phyloP scores from a whole-genome alignment of 2,888 invertebrate species.

The Drosophila greeni region DNA sequence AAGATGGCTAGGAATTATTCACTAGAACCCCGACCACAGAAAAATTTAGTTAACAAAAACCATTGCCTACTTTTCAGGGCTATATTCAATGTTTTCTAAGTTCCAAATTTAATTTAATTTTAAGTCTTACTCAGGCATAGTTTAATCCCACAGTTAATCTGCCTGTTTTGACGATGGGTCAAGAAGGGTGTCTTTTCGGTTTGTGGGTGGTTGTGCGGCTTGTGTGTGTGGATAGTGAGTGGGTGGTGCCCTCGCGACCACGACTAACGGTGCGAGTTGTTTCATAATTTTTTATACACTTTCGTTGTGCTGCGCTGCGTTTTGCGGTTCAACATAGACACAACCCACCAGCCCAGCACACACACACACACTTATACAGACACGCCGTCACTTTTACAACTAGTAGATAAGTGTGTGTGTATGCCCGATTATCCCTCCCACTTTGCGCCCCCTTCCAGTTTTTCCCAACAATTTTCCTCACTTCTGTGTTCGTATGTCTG shows the following conservation, averaged over 20 bases:
- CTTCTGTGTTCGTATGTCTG: conserved; percentile 55
- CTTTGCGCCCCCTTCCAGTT: conserved; percentile 15
- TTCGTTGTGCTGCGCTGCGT: conserved; percentile 59
- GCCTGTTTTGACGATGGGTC: conserved; percentile 30
- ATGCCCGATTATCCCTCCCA: conserved; percentile 24
- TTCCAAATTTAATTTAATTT: background rate
- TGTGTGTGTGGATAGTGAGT: conserved; percentile 6
- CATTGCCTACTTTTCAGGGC: background rate
- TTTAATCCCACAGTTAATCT: conserved; percentile 19
- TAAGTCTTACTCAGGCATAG: background rate
- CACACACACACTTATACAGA: conserved; percentile 34
- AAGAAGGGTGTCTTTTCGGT: conserved; percentile 25
- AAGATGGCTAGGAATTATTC: rapidly evolving
- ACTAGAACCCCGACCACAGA: background rate
- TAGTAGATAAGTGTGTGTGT: conserved; percentile 7
- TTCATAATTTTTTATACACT: conserved; percentile 76
- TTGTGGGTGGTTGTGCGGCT: conserved; percentile 4
- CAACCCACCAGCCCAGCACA: conserved; percentile 54
- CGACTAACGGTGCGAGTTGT: conserved; percentile 62
- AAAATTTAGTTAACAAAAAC: background rate
- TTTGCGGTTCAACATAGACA: conserved; percentile 67
- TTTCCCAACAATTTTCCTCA: background rate
- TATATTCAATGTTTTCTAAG: background rate
- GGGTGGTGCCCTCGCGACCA: conserved; percentile 31
- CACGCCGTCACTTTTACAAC: conserved; percentile 2